These are phyloP conservation scores for Caloenas nicobarica DNA, from an alignment of 2,113 vertebrate species.

Conservation along the genomic window DNA sequence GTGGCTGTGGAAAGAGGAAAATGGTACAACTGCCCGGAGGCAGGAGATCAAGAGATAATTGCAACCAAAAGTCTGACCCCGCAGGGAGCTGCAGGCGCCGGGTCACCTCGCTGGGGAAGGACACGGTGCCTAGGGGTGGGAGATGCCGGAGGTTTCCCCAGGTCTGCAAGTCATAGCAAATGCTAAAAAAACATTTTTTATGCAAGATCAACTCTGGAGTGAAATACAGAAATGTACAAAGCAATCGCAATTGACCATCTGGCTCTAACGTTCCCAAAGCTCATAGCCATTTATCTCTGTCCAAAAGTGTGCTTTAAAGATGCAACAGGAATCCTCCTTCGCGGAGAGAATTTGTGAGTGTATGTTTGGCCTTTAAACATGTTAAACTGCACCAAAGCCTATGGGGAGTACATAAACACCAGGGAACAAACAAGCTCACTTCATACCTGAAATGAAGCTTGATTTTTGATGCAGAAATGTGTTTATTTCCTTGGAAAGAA, in stretches of 20 bases:
- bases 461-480: not conserved
- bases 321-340: not conserved
- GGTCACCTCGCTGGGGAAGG: accelerated
- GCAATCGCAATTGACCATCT: conserved; percentile 4
- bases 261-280: not conserved
- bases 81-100: accelerated
- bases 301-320: conserved; percentile 34
- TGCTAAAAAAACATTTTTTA: not conserved
- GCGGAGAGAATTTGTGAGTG: not conserved
- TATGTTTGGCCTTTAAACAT: not conserved
- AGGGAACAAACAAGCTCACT: not conserved
- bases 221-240: not conserved
- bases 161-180: not conserved
- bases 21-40: accelerated
- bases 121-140: not conserved
- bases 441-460: conserved; percentile 6
- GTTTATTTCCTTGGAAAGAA: conserved; percentile 52
- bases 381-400: not conserved
- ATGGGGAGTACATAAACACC: not conserved
- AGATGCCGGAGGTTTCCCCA: not conserved
- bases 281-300: not conserved
- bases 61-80: accelerated
- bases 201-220: conserved; percentile 16
- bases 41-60: not conserved
- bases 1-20: not conserved